Conservation (phyloP, 2,888 invertebrate species). For the Peribatodes rhomboidaria region DNA sequence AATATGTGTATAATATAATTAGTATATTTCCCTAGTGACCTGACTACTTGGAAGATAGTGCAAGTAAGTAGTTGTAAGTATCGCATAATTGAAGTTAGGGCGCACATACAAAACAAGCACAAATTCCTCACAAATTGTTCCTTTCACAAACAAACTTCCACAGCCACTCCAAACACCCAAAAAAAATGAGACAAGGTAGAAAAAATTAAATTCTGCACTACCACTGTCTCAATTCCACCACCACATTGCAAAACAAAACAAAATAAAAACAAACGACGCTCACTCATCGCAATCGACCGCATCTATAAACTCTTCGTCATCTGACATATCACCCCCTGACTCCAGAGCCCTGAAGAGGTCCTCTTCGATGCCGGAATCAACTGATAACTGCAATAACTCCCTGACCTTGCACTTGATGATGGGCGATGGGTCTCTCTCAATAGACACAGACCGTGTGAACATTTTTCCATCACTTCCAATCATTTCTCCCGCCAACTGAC, state of each 20-base stretch:
- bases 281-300: slow-evolving; percentile 55
- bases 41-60: too few relatives aligned
- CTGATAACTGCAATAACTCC: background rate
- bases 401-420: background rate
- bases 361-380: background rate
- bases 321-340: slow-evolving; percentile 58
- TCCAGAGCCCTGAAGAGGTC: slow-evolving; percentile 46
- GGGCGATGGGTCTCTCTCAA: background rate
- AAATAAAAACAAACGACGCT: slow-evolving; percentile 67
- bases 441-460: background rate
- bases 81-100: too few relatives aligned
- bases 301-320: slow-evolving; percentile 58
- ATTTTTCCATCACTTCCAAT: slow-evolving; percentile 46
- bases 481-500: slow-evolving; percentile 50
- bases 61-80: too few relatives aligned
- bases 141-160: too few relatives aligned
- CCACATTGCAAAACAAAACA: background rate
- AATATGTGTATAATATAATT: too few relatives aligned
- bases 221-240: background rate
- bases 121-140: too few relatives aligned
- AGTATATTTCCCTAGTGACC: too few relatives aligned
- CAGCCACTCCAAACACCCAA: too few relatives aligned
- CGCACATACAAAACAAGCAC: too few relatives aligned
- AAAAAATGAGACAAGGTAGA: too few relatives aligned
- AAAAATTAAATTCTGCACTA: too few relatives aligned